Evolutionary conservation across 1,140 invertebrate genomes (phyloP), one percentile per base, ranked within the genome.

Genomic region (Nephila pilipes): DNA sequence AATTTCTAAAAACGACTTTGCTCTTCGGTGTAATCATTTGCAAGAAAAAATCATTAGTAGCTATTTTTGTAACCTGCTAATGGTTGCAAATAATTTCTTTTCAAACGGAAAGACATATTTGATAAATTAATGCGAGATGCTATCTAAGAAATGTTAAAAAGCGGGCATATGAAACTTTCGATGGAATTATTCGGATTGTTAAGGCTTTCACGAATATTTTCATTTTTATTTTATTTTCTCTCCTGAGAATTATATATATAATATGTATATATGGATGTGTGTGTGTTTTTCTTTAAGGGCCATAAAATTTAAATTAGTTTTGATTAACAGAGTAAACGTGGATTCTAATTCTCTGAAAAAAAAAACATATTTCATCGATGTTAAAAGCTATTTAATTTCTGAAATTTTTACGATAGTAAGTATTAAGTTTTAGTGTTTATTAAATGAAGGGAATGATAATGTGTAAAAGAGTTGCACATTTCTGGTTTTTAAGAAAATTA

Each of bases 101-200:
- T 83, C 54, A 83, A 54, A 83, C 80, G 20, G 22, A 83, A 54
- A 83, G 54, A 83, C 38, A 83, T 83, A 54, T 83, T 83, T 83
- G 38, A 83, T 54, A 46, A 54, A 54, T 83, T 83, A 83, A 83
- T 25, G 38, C 80, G 14, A 83, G 80, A 83, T 83, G 80, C 80
- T 55, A 83, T 83, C 54, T 55, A 55, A 83, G 54, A 83, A 83
- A 83, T 54, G 54, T n/a, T 54, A 83, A 83, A 80, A 83, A 83
- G 54, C 80, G 46, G n/a, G 22, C 20, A 83, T 46, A 46, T 25
- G 80, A 83, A 83, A 83, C 16, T 54, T 55, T 83, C 38, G 80
- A 83, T 46, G 38, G 14, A 83, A 83, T 83, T 20, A 54, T 83
- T 83, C 54, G 54, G 38, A 83, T 25, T 83, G 80, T 55, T 54